phyloP scores from a whole-genome alignment of 2,888 invertebrate species.

The Colletes collaris region DNA sequence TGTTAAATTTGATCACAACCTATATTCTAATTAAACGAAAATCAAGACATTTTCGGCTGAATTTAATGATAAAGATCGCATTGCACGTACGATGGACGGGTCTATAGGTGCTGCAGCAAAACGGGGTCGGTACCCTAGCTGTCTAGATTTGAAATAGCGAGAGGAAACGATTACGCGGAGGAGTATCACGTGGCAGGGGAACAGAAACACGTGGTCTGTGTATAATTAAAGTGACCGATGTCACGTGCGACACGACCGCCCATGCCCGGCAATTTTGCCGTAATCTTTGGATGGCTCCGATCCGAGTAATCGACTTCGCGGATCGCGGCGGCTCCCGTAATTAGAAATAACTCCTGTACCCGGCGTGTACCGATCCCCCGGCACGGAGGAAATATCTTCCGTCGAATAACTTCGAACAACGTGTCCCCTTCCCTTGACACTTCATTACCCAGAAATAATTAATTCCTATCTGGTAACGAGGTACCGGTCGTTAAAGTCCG shows the following conservation, averaged over 20 bases:
- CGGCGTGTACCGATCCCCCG: conserved; percentile 30
- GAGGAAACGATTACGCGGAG: too few relatives aligned
- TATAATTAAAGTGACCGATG: conserved; percentile 39
- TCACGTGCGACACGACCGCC: conserved; percentile 18
- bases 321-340: conserved; percentile 44
- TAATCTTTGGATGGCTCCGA: conserved; percentile 37
- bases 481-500: conserved; percentile 67
- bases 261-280: conserved; percentile 32
- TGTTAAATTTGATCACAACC: too few relatives aligned
- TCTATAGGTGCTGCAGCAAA: too few relatives aligned
- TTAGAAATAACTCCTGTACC: conserved; percentile 55
- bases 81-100: too few relatives aligned
- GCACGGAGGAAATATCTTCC: conserved; percentile 59
- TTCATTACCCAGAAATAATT: conserved; percentile 71
- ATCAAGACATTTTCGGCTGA: too few relatives aligned
- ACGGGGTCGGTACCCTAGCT: too few relatives aligned
- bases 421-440: conserved; percentile 63
- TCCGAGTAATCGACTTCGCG: conserved; percentile 40
- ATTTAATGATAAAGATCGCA: too few relatives aligned
- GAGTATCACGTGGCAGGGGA: not conserved
- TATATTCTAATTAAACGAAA: too few relatives aligned
- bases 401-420: conserved; percentile 68
- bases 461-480: conserved; percentile 70
- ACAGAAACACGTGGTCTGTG: not conserved
- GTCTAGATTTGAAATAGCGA: too few relatives aligned